These are phyloP conservation scores for Dysdera silvatica DNA, from an alignment of 1,140 invertebrate species.

Conservation along the genomic window DNA sequence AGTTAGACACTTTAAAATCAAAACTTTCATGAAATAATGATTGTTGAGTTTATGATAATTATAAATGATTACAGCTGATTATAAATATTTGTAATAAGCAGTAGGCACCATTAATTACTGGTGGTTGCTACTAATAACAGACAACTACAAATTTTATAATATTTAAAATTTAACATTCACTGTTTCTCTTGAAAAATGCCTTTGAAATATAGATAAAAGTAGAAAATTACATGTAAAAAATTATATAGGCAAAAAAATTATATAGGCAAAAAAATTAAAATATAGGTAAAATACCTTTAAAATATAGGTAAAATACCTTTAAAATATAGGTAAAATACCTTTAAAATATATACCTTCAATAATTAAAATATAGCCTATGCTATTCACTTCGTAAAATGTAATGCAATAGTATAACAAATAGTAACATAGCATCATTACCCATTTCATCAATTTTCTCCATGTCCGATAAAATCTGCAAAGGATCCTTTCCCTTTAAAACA, in stretches of 20 bases:
- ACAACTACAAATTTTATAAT: too few species aligned
- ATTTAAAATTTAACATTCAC: too few species aligned
- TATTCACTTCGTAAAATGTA: background rate
- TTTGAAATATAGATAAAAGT: background rate
- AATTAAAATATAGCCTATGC: background rate
- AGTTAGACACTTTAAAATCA: too few species aligned
- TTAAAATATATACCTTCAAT: background rate
- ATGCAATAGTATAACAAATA: conserved; percentile 1
- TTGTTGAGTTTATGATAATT: too few species aligned
- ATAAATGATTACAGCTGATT: too few species aligned
- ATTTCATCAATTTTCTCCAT: conserved; percentile 97
- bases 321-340: background rate
- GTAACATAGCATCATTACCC: conserved; percentile 54
- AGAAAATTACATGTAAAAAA: background rate
- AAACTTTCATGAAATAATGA: too few species aligned
- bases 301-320: background rate
- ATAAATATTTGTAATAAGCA: too few species aligned
- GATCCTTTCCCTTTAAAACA: conserved; percentile 97
- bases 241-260: background rate
- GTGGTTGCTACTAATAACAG: too few species aligned
- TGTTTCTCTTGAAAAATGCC: too few species aligned
- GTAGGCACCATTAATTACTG: too few species aligned
- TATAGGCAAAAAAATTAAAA: background rate
- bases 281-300: background rate
- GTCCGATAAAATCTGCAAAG: conserved; percentile 83